Evolutionary conservation across 2,888 invertebrate genomes (phyloP).

Genomic region (Deladenus siricidicola): DNA sequence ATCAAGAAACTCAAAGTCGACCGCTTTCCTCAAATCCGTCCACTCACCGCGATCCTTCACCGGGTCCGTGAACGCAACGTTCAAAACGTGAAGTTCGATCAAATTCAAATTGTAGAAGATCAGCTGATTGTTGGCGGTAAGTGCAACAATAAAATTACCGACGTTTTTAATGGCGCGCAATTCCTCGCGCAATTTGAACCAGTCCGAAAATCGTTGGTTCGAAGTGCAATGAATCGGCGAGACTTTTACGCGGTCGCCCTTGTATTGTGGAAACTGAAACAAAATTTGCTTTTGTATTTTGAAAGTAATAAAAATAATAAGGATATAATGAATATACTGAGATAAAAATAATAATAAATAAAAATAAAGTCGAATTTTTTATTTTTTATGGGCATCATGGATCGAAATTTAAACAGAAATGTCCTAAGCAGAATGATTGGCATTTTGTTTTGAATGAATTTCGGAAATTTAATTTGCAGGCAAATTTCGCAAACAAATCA

Average conservation of each 20-base stretch:
- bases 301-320: no score
- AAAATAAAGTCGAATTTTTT: no score
- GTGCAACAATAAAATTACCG: conserved; percentile 11
- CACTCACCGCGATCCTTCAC: no score
- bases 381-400: no score
- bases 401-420: no score
- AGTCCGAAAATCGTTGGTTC: not conserved
- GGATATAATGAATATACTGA: no score
- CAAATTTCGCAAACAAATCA: no score
- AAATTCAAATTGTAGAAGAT: conserved; percentile 9
- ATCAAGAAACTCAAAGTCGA: conserved; percentile 21
- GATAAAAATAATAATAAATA: no score
- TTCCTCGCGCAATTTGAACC: conserved; percentile 5
- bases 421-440: no score
- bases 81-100: conserved; percentile 1
- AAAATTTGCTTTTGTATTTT: no score
- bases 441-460: no score
- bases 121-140: conserved; percentile 3
- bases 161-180: conserved; percentile 8
- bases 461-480: no score
- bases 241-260: not conserved
- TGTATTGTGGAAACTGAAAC: conserved; percentile 13
- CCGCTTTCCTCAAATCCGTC: not conserved
- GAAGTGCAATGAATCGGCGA: not conserved
- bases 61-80: not conserved